Base-by-base conservation (phyloP, 1,140 invertebrate genomes). In the Ooceraea biroi region DNA sequence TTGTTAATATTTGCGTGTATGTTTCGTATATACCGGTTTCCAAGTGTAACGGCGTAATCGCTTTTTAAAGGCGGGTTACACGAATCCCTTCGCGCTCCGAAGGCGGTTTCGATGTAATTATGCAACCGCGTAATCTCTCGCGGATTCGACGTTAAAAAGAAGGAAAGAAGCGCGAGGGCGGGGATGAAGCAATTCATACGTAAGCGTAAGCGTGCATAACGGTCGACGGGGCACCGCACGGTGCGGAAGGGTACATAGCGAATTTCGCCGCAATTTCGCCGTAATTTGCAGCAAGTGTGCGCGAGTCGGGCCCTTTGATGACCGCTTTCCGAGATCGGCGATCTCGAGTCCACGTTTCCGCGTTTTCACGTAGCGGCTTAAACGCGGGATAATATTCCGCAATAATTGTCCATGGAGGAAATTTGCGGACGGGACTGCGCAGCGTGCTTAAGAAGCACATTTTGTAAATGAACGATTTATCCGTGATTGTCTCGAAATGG, bases 271-370 rank as follows among this genome's bases (percentile, higher is more conserved):
- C 71, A 83, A 83, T 83, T 78, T 50, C 25, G 46, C 36, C 11
- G 52, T 68, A 84, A 84, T 84, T 84, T 84, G 50, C 61, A 46
- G 68, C 72, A 50, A 46, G 72, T 52, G 72, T 52, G 36, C 8
- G 65, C 52, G 69, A 72, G 69, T 72, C 69, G 52, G 69, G 22
- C 74, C 82, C 82, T 84, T 84, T 84, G 82, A 84, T 69, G 63
- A 46, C 10, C 58, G 57, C 48, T 69, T 69, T 69, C 74, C 46
- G 41, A 44, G 48, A 78, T 36, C 65, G 50, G 76, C 50, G 76
- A 69, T 71, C 25, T 46, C 76, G 63, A 14, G 76, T 44, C n/a
- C 36, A 7, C 22, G 27, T 84, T 84, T 78, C 76, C 74, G 52
- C 65, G 41, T 48, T 84, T 80, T 27, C 63, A 27, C 74, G 82